Conservation (phyloP, 1,140 invertebrate species). For the Bombus affinis region DNA sequence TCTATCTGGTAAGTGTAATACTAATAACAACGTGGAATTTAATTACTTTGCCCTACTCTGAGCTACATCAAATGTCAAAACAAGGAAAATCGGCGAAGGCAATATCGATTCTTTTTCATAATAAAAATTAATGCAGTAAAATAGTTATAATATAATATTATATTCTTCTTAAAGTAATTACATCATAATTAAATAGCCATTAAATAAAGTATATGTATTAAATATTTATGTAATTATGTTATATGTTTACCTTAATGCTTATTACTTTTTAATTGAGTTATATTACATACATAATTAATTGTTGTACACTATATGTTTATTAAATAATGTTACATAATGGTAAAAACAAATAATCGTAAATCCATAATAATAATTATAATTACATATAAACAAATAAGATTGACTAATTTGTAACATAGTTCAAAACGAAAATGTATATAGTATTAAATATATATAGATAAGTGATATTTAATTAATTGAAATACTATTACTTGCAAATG, state of each 20-base stretch:
- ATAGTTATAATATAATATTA: neutral
- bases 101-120: neutral
- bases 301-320: neutral
- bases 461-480: neutral
- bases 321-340: neutral
- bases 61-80: slow-evolving; percentile 4
- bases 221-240: neutral
- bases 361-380: neutral
- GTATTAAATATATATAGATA: neutral
- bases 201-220: neutral
- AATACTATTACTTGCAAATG: neutral
- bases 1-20: slow-evolving; percentile 27
- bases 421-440: neutral
- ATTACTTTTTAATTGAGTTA: neutral
- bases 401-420: neutral
- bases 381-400: neutral
- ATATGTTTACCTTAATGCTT: neutral
- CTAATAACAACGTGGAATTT: slow-evolving; percentile 23
- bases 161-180: neutral
- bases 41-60: neutral
- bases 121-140: neutral
- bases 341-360: neutral
- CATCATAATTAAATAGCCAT: neutral
- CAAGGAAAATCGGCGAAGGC: neutral
- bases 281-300: no score